Evolutionary conservation across 1,140 invertebrate species (phyloP).

Genomic region (Drosophila guanche): DNA sequence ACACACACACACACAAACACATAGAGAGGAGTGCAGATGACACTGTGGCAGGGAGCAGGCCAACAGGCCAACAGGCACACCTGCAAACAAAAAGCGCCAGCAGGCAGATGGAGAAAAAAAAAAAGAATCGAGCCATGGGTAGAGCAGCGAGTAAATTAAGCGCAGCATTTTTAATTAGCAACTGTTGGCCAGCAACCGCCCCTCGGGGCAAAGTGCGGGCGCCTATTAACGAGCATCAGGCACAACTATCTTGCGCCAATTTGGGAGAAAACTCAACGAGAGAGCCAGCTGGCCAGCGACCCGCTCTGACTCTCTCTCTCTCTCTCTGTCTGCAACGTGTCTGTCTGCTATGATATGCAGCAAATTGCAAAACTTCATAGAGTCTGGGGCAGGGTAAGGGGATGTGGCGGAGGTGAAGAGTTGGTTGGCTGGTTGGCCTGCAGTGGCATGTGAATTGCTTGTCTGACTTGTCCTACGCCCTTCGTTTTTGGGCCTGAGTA

Average conservation of each 20-base stretch:
- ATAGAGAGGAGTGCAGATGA: constrained; percentile 17
- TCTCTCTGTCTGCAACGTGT: neutral
- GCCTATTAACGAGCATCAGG: constrained; percentile 45
- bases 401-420: neutral
- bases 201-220: constrained; percentile 20
- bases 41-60: constrained; percentile 30
- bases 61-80: constrained; percentile 5
- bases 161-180: constrained; percentile 69
- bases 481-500: constrained; percentile 39
- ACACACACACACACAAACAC: too few relatives aligned
- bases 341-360: constrained; percentile 61
- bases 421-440: constrained; percentile 35
- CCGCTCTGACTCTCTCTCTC: too few relatives aligned
- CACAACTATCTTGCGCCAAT: constrained; percentile 50
- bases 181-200: constrained; percentile 11
- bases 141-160: constrained; percentile 39
- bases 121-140: neutral
- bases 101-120: constrained; percentile 7
- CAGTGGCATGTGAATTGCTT: constrained; percentile 74
- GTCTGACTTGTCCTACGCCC: constrained; percentile 55
- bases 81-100: constrained; percentile 11
- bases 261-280: constrained; percentile 42
- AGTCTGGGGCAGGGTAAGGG: neutral
- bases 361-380: constrained; percentile 59
- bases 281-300: constrained; percentile 43